Base-by-base conservation (phyloP, 2,797 vertebrate genomes). In the Oophaga sylvatica region DNA sequence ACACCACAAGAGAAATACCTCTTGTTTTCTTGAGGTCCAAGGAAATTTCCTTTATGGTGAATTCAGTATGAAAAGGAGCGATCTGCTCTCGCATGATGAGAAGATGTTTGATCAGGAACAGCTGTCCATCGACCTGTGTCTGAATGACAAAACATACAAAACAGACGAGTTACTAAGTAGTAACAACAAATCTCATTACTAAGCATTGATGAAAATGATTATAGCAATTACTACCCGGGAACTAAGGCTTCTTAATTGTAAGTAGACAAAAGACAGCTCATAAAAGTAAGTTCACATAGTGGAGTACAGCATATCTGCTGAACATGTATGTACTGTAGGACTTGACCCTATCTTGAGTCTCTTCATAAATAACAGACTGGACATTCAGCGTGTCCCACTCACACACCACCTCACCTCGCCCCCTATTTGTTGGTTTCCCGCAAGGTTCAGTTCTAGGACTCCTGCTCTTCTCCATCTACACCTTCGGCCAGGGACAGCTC, bases 11-110 rank as follows among this genome's bases (percentile, higher is more conserved):
- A 83, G 87, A 48, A 96, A 93, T 96, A 99, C 98, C 98, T 98
- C 97, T 97, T 89, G 97, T 99, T 96, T 96, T 99, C 96, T 97
- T 99, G 95, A 99, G 97, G 95, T 99, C 98, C 96, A 99, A 96
- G 91, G 98, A 99, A 96, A 99, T 99, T 95, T 99, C 98, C 95
- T 99, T 99, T 95, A 99, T 99, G 95, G 98, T 96, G 93, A 99
- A 99, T 95, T 99, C 98, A 85, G 98, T 96, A 94, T 99, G 98
- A 95, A 99, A 99, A 91, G 98, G 98, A 92, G 98, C 98, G 92
- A 99, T 99, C 96, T 99, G 98, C 94, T 99, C 98, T 88, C 98
- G 96, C 95, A 99, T 96, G 94, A 99, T 99, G 94, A 99, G 96
- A 94, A 99, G 97, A 91, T 99, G 98, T 93, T 99, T 99, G 95